A percentile compares a stretch with the other conserved stretches of the same genome.
Conservation (phyloP, 2,888 invertebrate species). For the Capitulum mitella region DNA sequence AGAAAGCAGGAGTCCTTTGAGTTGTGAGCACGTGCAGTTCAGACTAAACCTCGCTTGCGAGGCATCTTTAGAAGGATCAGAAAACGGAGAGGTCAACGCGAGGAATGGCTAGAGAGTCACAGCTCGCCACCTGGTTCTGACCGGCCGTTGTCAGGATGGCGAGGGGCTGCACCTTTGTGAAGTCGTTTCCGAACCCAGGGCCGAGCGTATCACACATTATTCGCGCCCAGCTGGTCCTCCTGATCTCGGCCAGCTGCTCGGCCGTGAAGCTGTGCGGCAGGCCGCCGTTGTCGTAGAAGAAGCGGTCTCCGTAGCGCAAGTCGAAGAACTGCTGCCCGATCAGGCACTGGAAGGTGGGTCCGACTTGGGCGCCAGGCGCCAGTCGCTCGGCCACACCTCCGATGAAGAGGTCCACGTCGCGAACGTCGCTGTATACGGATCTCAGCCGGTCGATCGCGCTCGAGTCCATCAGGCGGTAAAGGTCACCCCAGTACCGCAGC, state of each 20-base stretch:
- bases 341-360: slow-evolving; percentile 1
- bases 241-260: background rate
- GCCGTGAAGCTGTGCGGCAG: background rate
- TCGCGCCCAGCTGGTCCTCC: background rate
- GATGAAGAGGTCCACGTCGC: slow-evolving; percentile 7
- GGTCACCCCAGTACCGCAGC: background rate
- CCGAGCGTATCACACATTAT: background rate
- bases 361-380: background rate
- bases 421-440: background rate
- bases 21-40: no score
- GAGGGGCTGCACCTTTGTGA: background rate
- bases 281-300: slow-evolving; percentile 5
- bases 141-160: background rate
- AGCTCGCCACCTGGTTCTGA: background rate
- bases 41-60: no score
- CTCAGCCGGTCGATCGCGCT: background rate
- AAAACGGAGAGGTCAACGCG: background rate
- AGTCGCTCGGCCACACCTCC: background rate
- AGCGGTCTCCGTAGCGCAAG: background rate
- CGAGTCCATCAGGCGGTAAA: background rate
- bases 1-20: no score
- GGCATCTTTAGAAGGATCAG: no score
- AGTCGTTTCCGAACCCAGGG: background rate
- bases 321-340: slow-evolving; percentile 4
- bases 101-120: background rate